These are phyloP conservation scores for Pilophorus perplexus DNA, from an alignment of 2,888 invertebrate genomes.

Conservation along the genomic window DNA sequence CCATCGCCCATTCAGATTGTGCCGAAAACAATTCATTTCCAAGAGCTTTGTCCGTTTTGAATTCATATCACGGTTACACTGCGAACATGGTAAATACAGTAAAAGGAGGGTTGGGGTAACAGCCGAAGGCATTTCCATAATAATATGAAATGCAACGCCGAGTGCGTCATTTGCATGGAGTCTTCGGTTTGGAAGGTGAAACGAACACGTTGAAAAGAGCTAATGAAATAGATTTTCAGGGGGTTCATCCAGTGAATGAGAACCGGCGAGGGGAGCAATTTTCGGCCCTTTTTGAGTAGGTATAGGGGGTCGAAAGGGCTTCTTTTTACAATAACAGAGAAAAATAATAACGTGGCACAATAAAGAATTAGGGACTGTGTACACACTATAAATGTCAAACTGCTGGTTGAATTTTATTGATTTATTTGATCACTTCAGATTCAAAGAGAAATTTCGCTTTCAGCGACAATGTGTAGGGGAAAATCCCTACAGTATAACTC, in stretches of 20 bases:
- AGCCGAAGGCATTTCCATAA: conserved; percentile 7
- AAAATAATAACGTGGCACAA: neutral
- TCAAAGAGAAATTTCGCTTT: too few species aligned
- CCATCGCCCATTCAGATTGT: too few species aligned
- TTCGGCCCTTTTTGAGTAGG: neutral
- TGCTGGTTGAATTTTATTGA: neutral
- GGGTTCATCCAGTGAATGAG: neutral
- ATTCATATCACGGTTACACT: too few species aligned
- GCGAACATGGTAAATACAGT: neutral
- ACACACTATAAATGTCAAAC: neutral
- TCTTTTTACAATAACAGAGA: neutral
- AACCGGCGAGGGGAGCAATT: neutral
- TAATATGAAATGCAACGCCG: conserved; percentile 28
- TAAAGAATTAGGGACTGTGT: neutral
- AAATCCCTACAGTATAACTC: too few species aligned
- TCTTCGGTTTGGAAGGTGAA: conserved; percentile 11
- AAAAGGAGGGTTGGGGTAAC: neutral
- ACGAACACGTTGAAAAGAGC: conserved; percentile 27
- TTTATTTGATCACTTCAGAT: neutral
- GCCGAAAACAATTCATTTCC: too few species aligned
- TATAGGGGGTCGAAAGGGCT: neutral
- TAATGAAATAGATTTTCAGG: conserved; percentile 14
- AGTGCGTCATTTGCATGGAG: conserved; percentile 27
- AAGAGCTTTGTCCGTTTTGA: too few species aligned
- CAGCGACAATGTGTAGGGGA: too few species aligned